phyloP scores from a whole-genome alignment of 2,113 vertebrate genomes.

The Cyanoderma ruficeps region DNA sequence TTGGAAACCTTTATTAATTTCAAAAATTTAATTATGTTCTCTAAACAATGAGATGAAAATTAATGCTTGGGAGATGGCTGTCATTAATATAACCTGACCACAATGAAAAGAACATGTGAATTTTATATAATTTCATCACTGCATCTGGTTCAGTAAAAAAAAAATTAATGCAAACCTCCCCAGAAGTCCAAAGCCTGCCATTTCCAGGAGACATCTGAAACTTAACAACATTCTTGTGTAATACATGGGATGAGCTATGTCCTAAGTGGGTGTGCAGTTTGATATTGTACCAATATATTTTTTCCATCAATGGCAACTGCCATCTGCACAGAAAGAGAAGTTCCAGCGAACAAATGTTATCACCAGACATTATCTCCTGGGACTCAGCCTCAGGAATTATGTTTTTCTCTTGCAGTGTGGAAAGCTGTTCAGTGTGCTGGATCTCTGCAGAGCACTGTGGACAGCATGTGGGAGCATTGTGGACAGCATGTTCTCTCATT shows the following conservation, averaged over 20 bases:
- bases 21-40: background rate
- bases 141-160: background rate
- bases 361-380: conserved; percentile 26
- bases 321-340: conserved; percentile 13
- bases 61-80: background rate
- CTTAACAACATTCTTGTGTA: conserved; percentile 5
- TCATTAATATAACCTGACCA: background rate
- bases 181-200: background rate
- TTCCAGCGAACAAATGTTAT: conserved; percentile 46
- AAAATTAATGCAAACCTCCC: background rate
- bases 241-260: background rate
- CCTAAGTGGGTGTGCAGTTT: background rate
- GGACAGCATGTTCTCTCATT: background rate
- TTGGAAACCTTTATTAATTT: background rate
- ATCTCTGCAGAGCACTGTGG: background rate
- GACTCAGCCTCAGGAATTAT: background rate
- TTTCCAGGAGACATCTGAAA: background rate
- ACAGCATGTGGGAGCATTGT: background rate
- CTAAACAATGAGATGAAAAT: background rate
- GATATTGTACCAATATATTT: background rate
- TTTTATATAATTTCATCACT: background rate
- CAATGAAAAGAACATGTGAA: background rate
- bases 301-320: conserved; percentile 19
- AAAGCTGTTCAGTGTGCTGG: background rate
- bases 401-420: conserved; percentile 2